These are phyloP conservation scores for Metaphire vulgaris DNA, from an alignment of 1,140 invertebrate genomes.

Conservation along the genomic window DNA sequence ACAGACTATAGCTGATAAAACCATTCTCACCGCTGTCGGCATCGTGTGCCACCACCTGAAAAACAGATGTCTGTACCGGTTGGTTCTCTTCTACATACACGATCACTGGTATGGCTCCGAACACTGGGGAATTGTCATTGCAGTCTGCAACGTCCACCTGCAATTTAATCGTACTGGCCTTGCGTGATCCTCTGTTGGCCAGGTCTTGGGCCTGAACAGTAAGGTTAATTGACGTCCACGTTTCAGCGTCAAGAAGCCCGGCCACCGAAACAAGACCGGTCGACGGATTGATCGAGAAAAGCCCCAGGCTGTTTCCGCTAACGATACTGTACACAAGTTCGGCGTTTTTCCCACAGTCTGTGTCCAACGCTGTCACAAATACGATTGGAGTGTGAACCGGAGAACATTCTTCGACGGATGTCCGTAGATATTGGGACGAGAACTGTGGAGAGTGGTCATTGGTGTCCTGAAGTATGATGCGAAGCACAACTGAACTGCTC, in stretches of 20 bases:
- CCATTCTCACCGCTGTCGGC: conserved; percentile 87
- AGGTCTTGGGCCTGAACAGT: conserved; percentile 53
- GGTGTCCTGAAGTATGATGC: conserved; percentile 63
- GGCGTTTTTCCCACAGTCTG: conserved; percentile 71
- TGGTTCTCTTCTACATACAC: conserved; percentile 66
- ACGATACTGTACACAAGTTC: conserved; percentile 70
- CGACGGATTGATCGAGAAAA: conserved; percentile 52
- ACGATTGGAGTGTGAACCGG: conserved; percentile 77
- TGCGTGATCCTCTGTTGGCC: conserved; percentile 71
- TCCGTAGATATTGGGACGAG: conserved; percentile 77
- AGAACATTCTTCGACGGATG: conserved; percentile 76
- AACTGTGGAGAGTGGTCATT: conserved; percentile 84
- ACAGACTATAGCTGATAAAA: conserved; percentile 87
- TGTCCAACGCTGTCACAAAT: conserved; percentile 41
- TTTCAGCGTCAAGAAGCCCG: conserved; percentile 41
- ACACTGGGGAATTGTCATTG: conserved; percentile 50
- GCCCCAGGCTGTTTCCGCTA: conserved; percentile 35
- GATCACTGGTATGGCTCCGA: conserved; percentile 35
- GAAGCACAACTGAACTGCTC: conserved; percentile 42
- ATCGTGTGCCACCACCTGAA: conserved; percentile 75
- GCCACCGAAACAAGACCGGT: conserved; percentile 84
- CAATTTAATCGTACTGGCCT: conserved; percentile 59
- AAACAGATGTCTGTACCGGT: conserved; percentile 71
- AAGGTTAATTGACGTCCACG: conserved; percentile 31
- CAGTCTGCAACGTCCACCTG: conserved; percentile 45